Conservation (phyloP, 2,888 invertebrate species). For the Busseola fusca region DNA sequence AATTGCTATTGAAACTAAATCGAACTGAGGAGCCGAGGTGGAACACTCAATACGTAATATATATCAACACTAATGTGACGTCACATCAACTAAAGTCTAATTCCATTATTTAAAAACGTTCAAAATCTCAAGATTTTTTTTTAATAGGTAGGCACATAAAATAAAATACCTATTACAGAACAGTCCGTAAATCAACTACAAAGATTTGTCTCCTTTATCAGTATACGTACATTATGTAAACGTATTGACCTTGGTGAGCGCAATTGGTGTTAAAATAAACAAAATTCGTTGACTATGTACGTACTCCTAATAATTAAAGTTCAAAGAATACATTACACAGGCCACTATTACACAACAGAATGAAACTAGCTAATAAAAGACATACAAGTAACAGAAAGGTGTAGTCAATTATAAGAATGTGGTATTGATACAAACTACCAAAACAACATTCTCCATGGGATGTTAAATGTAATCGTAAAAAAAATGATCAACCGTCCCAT, state of each 20-base stretch:
- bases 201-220: conserved; percentile 18
- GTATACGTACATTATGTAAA: conserved; percentile 34
- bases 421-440: neutral
- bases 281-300: conserved; percentile 40
- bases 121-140: conserved; percentile 1
- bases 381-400: neutral
- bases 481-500: neutral
- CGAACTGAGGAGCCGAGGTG: neutral
- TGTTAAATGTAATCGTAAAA: neutral
- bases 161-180: conserved; percentile 15
- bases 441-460: neutral
- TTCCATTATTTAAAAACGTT: too few species aligned
- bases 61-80: too few species aligned
- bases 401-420: neutral
- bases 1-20: conserved; percentile 5
- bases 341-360: conserved; percentile 18
- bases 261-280: conserved; percentile 34
- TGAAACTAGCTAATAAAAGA: neutral
- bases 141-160: neutral
- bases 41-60: neutral
- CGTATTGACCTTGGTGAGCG: conserved; percentile 41
- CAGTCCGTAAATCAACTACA: neutral
- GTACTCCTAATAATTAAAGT: conserved; percentile 35
- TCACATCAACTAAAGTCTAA: too few species aligned
- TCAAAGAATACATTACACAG: conserved; percentile 44